Percentiles rank a stretch among this genome's conserved stretches.
Evolutionary conservation across 2,797 vertebrate species (phyloP).

Genomic region (Kryptolebias ocellatus): DNA sequence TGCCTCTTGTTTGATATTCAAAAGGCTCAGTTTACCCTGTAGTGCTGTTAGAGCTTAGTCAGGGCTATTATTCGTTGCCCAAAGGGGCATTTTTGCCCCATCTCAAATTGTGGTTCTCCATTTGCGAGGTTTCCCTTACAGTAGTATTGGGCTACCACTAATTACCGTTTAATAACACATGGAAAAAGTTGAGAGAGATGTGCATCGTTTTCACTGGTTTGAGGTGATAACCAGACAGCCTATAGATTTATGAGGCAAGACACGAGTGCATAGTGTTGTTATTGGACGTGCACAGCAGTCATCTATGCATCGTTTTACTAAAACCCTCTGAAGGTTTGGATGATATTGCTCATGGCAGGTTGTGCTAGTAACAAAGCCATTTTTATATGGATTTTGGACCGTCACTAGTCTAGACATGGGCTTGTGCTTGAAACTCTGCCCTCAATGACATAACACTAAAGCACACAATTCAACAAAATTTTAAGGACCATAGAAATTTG

Average conservation of each 20-base stretch:
- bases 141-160: conserved; percentile 81
- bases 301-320: conserved; percentile 49
- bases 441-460: conserved; percentile 69
- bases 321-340: conserved; percentile 47
- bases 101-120: conserved; percentile 68
- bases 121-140: conserved; percentile 74
- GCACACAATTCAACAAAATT: conserved; percentile 53
- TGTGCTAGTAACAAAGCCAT: conserved; percentile 53
- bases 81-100: conserved; percentile 71
- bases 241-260: conserved; percentile 77
- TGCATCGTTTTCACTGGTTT: conserved; percentile 75
- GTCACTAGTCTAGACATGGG: conserved; percentile 73
- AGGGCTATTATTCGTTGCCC: conserved; percentile 67
- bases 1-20: conserved; percentile 69
- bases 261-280: conserved; percentile 52
- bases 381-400: conserved; percentile 74
- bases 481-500: conserved; percentile 49
- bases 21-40: conserved; percentile 55
- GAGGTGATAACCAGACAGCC: conserved; percentile 74
- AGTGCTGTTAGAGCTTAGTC: conserved; percentile 67
- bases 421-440: conserved; percentile 67
- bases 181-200: conserved; percentile 70
- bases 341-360: conserved; percentile 59
- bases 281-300: conserved; percentile 50
- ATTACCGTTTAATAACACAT: conserved; percentile 75